Conservation (phyloP, 1,140 invertebrate genomes). For the Arctopsyche grandis region DNA sequence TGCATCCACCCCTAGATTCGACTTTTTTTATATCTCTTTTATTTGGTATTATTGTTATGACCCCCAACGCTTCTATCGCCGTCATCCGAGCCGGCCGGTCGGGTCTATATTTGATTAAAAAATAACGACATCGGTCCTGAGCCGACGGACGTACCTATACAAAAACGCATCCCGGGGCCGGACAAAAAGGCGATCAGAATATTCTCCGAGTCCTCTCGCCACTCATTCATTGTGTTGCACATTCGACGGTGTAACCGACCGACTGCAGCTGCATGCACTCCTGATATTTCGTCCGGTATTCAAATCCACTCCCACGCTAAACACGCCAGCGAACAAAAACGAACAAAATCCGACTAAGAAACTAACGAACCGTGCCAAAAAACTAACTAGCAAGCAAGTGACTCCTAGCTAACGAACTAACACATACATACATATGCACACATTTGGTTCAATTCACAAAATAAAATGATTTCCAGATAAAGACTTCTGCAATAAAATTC, state of each 20-base stretch:
- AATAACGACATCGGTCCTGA: constrained; percentile 67
- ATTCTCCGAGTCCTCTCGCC: constrained; percentile 60
- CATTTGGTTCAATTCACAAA: no score
- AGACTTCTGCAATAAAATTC: no score
- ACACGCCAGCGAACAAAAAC: constrained; percentile 1
- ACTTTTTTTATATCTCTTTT: constrained; percentile 39
- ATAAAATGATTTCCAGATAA: no score
- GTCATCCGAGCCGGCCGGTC: constrained; percentile 66
- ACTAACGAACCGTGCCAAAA: not conserved
- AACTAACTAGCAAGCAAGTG: not conserved
- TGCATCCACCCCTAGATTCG: constrained; percentile 35
- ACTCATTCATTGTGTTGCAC: constrained; percentile 61
- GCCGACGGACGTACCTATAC: constrained; percentile 55
- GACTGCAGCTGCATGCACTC: constrained; percentile 35
- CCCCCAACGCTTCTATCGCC: constrained; percentile 50
- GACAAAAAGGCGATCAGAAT: constrained; percentile 61
- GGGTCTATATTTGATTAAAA: constrained; percentile 68
- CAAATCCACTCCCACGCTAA: constrained; percentile 55
- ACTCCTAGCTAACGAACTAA: no score
- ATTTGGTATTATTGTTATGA: constrained; percentile 52
- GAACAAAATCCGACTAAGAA: not conserved
- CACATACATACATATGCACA: no score
- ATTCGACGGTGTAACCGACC: constrained; percentile 55
- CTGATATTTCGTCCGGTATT: constrained; percentile 60
- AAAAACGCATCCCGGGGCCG: constrained; percentile 31